Evolutionary conservation across 2,888 invertebrate genomes (phyloP).

Genomic region (Zaprionus bogoriensis): DNA sequence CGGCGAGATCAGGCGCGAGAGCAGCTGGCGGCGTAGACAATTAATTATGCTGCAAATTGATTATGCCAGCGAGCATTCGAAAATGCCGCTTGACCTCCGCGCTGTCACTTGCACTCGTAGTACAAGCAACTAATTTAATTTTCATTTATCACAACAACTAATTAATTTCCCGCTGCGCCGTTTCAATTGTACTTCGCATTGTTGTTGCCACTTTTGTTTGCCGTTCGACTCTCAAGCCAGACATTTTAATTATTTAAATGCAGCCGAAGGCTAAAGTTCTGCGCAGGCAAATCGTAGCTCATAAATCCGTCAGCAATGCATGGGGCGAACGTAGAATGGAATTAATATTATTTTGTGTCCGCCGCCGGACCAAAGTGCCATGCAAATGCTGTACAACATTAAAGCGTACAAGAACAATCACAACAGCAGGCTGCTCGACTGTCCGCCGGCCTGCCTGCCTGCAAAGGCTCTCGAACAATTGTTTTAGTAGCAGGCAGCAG

Average conservation of each 20-base stretch:
- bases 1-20: not conserved
- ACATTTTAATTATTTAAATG: slow-evolving; percentile 78
- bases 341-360: slow-evolving; percentile 24
- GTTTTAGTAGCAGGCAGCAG: slow-evolving; percentile 74
- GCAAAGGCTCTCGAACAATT: slow-evolving; percentile 46
- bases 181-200: slow-evolving; percentile 31
- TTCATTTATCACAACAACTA: slow-evolving; percentile 74
- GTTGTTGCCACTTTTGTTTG: slow-evolving; percentile 11
- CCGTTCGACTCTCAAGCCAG: slow-evolving; percentile 35
- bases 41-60: slow-evolving; percentile 41
- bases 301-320: slow-evolving; percentile 76
- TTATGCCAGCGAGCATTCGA: slow-evolving; percentile 20
- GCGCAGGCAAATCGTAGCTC: slow-evolving; percentile 69
- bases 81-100: slow-evolving; percentile 36
- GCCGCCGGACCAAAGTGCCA: slow-evolving; percentile 61
- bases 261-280: slow-evolving; percentile 69
- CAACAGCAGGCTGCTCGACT: slow-evolving; percentile 29
- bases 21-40: not conserved
- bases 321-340: too few relatives aligned
- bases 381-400: slow-evolving; percentile 75
- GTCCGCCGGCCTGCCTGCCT: not conserved
- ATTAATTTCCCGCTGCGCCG: slow-evolving; percentile 71
- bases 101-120: slow-evolving; percentile 51
- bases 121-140: slow-evolving; percentile 74
- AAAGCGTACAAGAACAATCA: slow-evolving; percentile 73